Evolutionary conservation across 2,113 vertebrate genomes (phyloP).

Genomic region (Peromyscus leucopus): DNA sequence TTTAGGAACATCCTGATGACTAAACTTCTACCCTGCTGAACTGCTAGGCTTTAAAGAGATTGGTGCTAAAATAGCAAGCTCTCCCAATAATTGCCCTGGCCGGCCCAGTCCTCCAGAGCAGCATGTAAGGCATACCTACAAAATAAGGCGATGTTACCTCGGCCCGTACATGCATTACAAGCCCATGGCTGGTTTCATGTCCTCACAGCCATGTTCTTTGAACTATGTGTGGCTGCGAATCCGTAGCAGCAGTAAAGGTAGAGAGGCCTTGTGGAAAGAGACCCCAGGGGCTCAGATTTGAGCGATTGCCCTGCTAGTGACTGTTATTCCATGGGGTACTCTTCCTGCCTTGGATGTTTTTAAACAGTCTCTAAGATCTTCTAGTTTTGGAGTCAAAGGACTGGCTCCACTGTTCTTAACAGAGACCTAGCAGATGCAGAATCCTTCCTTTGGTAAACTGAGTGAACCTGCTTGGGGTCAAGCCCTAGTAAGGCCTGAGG

Average conservation of each 20-base stretch:
- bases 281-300: background rate
- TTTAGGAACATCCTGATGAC: slow-evolving; percentile 26
- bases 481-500: background rate
- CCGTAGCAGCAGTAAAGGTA: background rate
- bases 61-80: background rate
- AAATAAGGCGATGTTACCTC: background rate
- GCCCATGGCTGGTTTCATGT: background rate
- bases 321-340: background rate
- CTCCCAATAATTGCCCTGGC: background rate
- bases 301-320: background rate
- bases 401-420: background rate
- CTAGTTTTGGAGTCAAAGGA: background rate
- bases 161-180: rapidly evolving
- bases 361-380: background rate
- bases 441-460: background rate
- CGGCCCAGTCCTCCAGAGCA: background rate
- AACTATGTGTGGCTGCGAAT: background rate
- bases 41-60: slow-evolving; percentile 30
- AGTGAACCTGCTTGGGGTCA: background rate
- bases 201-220: background rate
- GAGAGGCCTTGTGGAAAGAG: background rate
- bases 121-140: background rate
- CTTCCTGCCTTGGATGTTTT: background rate
- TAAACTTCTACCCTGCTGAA: background rate
- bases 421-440: background rate